These are phyloP conservation scores for Salpingus planirostris DNA, from an alignment of 2,888 invertebrate genomes.

Conservation along the genomic window DNA sequence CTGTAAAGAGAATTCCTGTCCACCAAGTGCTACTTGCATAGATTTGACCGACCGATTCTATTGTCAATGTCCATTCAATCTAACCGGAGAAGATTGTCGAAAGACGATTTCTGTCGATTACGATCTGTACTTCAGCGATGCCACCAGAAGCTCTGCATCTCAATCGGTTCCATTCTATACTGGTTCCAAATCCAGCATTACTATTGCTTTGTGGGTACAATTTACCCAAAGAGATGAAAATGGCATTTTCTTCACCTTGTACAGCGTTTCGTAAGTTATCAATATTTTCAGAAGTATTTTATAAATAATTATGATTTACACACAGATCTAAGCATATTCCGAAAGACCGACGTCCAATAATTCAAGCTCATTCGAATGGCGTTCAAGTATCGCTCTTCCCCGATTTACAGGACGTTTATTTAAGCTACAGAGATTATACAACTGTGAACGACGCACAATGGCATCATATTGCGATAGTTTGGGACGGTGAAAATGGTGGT, in stretches of 20 bases:
- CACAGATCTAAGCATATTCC: conserved; percentile 75
- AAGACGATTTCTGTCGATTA: conserved; percentile 98
- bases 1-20: conserved; percentile 89
- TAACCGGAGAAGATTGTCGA: conserved; percentile 92
- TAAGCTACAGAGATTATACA: conserved; percentile 84
- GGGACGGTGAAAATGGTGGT: conserved; percentile 82
- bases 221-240: conserved; percentile 86
- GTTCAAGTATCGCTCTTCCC: conserved; percentile 85
- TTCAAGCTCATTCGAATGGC: conserved; percentile 90
- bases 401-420: conserved; percentile 79
- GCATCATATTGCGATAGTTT: conserved; percentile 93
- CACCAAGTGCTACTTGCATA: conserved; percentile 86
- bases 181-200: conserved; percentile 66
- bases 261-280: conserved; percentile 66
- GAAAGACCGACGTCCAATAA: conserved; percentile 65
- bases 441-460: conserved; percentile 94
- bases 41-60: conserved; percentile 86
- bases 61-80: conserved; percentile 94
- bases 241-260: conserved; percentile 89
- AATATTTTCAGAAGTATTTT: too few species aligned
- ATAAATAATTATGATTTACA: too few species aligned
- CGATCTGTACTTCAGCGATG: conserved; percentile 91
- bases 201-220: conserved; percentile 94
- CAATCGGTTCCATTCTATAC: conserved; percentile 87
- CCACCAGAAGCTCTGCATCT: conserved; percentile 81